Percentiles rank a stretch among this genome's conserved stretches.
Conservation (phyloP, 1,140 invertebrate species). For the Lordiphosa stackelbergi region DNA sequence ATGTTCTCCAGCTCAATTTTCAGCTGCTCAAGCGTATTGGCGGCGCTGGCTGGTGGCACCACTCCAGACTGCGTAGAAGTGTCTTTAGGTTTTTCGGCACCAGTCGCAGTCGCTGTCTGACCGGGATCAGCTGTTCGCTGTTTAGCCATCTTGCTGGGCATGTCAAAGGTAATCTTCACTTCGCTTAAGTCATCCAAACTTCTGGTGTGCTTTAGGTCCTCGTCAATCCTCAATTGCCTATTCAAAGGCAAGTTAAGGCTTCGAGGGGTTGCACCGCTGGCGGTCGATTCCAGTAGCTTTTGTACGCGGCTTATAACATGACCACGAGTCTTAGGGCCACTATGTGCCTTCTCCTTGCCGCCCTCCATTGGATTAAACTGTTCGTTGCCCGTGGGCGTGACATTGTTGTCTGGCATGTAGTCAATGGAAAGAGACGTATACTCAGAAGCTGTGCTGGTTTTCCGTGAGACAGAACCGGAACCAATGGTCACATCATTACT, state of each 20-base stretch:
- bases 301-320: conserved; percentile 52
- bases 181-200: conserved; percentile 61
- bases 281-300: conserved; percentile 51
- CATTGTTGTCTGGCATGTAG: conserved; percentile 79
- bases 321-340: conserved; percentile 39
- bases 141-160: conserved; percentile 44
- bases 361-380: conserved; percentile 35
- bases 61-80: conserved; percentile 22
- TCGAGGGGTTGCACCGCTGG: conserved; percentile 42
- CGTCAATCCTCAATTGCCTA: conserved; percentile 52
- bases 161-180: conserved; percentile 67
- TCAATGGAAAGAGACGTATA: conserved; percentile 77
- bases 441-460: conserved; percentile 79
- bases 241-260: conserved; percentile 61
- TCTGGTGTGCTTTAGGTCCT: conserved; percentile 57
- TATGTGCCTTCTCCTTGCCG: conserved; percentile 26
- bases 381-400: conserved; percentile 64
- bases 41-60: conserved; percentile 68
- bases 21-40: conserved; percentile 79
- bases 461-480: conserved; percentile 78
- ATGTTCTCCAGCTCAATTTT: conserved; percentile 80
- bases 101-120: conserved; percentile 7
- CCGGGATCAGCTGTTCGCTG: conserved; percentile 4
- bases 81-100: conserved; percentile 50
- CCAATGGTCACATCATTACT: conserved; percentile 78